These are phyloP conservation scores for Lutjanus campechanus DNA, from an alignment of 2,797 vertebrate species.

Conservation along the genomic window DNA sequence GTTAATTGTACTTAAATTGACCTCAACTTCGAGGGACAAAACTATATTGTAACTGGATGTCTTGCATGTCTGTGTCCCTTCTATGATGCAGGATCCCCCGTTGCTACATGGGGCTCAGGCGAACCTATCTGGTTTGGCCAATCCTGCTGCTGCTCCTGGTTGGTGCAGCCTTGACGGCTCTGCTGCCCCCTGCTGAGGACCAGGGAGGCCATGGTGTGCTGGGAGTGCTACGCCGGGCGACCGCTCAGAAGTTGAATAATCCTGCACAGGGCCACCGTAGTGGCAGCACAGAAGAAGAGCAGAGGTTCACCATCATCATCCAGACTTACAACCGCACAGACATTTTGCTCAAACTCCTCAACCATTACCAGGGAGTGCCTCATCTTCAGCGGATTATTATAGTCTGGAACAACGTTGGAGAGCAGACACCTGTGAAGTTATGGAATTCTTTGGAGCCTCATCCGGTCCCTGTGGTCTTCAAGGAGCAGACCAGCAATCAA, in stretches of 20 bases:
- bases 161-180: slow-evolving; percentile 77
- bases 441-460: slow-evolving; percentile 94
- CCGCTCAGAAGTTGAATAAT: background rate
- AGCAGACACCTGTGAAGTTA: slow-evolving; percentile 87
- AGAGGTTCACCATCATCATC: slow-evolving; percentile 93
- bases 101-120: slow-evolving; percentile 53
- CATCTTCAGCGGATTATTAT: slow-evolving; percentile 91
- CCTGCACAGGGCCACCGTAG: slow-evolving; percentile 10
- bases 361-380: slow-evolving; percentile 95
- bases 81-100: slow-evolving; percentile 59
- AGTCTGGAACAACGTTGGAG: slow-evolving; percentile 94
- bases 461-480: slow-evolving; percentile 92
- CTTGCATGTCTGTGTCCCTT: background rate
- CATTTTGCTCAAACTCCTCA: slow-evolving; percentile 92
- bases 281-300: slow-evolving; percentile 42
- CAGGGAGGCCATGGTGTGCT: slow-evolving; percentile 55
- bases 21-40: background rate
- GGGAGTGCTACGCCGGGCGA: slow-evolving; percentile 63
- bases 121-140: slow-evolving; percentile 66
- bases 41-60: background rate
- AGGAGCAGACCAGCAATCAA: slow-evolving; percentile 89
- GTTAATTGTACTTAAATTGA: too few relatives aligned
- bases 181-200: slow-evolving; percentile 79
- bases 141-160: slow-evolving; percentile 81
- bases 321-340: slow-evolving; percentile 97